These are phyloP conservation scores for Echiichthys vipera DNA, from an alignment of 2,797 vertebrate species.

Conservation along the genomic window DNA sequence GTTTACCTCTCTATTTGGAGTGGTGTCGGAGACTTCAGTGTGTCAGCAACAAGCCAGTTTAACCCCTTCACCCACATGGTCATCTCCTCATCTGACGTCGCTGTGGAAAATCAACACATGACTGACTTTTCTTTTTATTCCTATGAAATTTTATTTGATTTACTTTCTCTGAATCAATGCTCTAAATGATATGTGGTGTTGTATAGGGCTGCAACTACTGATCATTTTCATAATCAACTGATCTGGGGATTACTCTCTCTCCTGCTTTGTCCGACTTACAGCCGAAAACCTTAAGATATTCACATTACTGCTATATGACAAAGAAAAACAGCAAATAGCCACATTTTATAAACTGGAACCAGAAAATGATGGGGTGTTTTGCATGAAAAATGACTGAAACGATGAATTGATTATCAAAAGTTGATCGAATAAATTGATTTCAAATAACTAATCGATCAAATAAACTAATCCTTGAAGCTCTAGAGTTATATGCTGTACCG, in stretches of 20 bases:
- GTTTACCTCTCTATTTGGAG: conserved; percentile 95
- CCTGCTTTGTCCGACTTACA: background rate
- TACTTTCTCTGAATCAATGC: background rate
- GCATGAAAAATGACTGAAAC: background rate
- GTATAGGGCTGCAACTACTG: background rate
- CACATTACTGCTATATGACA: background rate
- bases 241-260: too few species aligned
- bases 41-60: conserved; percentile 93
- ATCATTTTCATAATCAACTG: background rate
- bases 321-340: background rate
- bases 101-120: conserved; percentile 71
- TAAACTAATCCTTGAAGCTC: background rate
- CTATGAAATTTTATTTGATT: background rate
- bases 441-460: background rate
- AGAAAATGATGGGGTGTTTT: background rate
- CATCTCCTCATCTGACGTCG: conserved; percentile 97
- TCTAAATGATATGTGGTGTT: background rate
- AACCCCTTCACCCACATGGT: conserved; percentile 98
- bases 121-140: background rate
- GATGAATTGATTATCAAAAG: background rate
- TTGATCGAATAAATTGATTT: background rate
- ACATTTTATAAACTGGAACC: background rate
- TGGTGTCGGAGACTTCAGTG: conserved; percentile 92
- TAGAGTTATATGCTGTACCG: background rate
- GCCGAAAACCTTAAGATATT: background rate